Conservation (phyloP, 2,797 vertebrate species). For the Chiroxiphia lanceolata region DNA sequence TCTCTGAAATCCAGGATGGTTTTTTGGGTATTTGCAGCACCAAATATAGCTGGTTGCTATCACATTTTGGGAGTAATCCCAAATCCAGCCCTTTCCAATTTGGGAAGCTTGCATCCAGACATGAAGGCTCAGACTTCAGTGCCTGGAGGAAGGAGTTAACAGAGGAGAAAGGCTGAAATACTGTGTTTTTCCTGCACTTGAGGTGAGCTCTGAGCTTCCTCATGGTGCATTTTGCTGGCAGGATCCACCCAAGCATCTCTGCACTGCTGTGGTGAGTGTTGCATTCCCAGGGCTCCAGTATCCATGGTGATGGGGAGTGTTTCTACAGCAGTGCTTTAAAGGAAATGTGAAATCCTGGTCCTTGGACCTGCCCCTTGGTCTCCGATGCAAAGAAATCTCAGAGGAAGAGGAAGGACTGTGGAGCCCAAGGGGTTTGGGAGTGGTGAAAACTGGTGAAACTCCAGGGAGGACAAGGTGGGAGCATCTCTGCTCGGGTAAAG, state of each 20-base stretch:
- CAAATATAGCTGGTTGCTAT: accelerated
- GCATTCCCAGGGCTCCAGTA: background rate
- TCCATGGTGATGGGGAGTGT: constrained; percentile 38
- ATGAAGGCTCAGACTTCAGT: background rate
- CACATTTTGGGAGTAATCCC: background rate
- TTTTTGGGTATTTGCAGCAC: background rate
- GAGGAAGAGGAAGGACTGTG: background rate
- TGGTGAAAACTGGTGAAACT: background rate
- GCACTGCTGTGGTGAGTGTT: background rate
- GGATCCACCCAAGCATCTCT: background rate
- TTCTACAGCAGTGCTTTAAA: background rate
- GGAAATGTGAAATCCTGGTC: background rate
- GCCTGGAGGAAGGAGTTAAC: background rate
- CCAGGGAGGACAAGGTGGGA: background rate
- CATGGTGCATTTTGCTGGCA: background rate
- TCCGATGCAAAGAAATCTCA: background rate
- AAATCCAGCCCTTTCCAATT: background rate
- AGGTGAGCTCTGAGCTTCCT: background rate
- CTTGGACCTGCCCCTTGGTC: background rate
- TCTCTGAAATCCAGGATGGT: background rate
- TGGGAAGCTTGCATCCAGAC: background rate
- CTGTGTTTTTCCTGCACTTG: background rate
- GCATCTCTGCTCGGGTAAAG: background rate
- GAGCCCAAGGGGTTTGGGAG: background rate
- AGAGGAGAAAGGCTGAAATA: background rate